Evolutionary conservation across 2,797 vertebrate genomes (phyloP), one percentile per base, ranked within the genome.

Genomic region (Chelon labrosus): DNA sequence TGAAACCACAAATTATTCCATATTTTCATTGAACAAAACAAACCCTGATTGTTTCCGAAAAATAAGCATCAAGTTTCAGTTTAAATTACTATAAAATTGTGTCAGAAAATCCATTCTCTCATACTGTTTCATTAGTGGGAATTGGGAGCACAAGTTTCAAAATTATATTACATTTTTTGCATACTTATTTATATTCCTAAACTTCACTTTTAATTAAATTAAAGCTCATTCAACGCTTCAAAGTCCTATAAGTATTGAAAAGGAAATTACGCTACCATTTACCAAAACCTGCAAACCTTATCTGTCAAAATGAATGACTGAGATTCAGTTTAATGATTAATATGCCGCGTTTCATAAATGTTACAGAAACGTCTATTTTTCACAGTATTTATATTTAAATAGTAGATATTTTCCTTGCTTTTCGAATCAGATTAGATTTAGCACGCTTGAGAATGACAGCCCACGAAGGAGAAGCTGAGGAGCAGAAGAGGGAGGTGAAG

Each of bases 371-470:
- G n/a, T 49, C 46, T 10, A 19, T 19, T 49, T 10, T 20, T 49
- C 20, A 8, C n/a, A 7, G 7, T 25, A 42, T 12, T 79, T 59
- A 16, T 9, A 35, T 52, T 41, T 13, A 35, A 44, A 68, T 38
- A 5, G 41, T 47, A 39, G 4, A 8, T 47, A 10, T 50, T 22
- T 22, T 10, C 38, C 47, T 44, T 60, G 56, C 22, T 59, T 65
- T 72, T 61, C 12, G 74, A 55, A 66, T 6, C 19, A 58, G 35
- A 73, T 52, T 52, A 51, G 31, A 73, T 42, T 71, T 3, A 3
- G 9, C 35, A 42, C 50, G 39, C 14, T 4, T 59, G 47, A 62
- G 35, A 42, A 13, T 46, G 41, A 54, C 63, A 65, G 22, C 27
- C 17, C 37, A 4, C 52, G 58, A 73, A 51, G 60, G 53, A 63